Conservation (phyloP, 2,113 vertebrate species). For the Eubucco bourcierii region DNA sequence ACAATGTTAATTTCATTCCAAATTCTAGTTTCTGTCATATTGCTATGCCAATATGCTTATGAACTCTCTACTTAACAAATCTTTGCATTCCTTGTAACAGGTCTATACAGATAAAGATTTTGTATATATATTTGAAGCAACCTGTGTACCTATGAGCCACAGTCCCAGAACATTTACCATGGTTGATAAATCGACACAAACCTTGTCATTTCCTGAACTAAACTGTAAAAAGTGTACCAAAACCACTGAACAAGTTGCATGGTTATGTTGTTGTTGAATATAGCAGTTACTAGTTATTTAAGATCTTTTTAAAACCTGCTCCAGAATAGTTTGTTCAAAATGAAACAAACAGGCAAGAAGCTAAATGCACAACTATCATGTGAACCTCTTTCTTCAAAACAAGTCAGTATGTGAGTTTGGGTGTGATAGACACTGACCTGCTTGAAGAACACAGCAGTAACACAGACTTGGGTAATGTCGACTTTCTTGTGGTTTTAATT, state of each 20-base stretch:
- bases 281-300: background rate
- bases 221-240: background rate
- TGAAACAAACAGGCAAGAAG: background rate
- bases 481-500: background rate
- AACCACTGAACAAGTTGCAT: background rate
- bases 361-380: background rate
- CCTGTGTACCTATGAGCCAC: background rate
- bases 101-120: background rate
- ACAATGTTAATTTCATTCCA: background rate
- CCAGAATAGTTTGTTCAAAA: background rate
- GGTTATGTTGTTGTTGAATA: background rate
- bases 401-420: background rate
- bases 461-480: background rate
- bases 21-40: background rate
- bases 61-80: background rate
- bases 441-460: background rate
- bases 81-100: background rate
- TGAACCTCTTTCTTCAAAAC: background rate
- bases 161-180: background rate
- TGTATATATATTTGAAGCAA: background rate
- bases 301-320: background rate
- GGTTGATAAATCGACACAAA: background rate
- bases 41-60: background rate
- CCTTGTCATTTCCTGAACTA: background rate
- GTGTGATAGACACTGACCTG: background rate